A percentile compares a stretch with the other conserved stretches of the same genome.
Conservation (phyloP, 1,140 invertebrate genomes). For the Anoplophora glabripennis region DNA sequence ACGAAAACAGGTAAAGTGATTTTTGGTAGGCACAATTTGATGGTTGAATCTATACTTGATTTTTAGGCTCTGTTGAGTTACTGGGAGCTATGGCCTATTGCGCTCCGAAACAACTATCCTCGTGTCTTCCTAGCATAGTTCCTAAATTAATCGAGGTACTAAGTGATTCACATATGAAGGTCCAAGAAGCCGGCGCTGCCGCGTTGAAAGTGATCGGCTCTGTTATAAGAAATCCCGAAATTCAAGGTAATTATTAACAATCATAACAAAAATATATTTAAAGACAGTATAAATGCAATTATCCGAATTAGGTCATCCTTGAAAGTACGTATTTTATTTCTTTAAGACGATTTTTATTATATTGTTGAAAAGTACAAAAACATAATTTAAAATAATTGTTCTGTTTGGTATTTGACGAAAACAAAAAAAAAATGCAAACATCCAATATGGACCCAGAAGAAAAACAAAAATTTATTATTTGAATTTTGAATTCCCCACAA, state of each 20-base stretch:
- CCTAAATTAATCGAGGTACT: conserved; percentile 97
- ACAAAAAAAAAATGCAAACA: too few relatives aligned
- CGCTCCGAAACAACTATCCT: conserved; percentile 96
- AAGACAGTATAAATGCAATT: too few relatives aligned
- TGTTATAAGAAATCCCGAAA: conserved; percentile 98
- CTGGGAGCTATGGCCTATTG: conserved; percentile 97
- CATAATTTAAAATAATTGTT: too few relatives aligned
- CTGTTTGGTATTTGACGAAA: too few relatives aligned
- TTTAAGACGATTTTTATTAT: too few relatives aligned
- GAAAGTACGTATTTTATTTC: too few relatives aligned
- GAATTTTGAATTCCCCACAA: too few relatives aligned
- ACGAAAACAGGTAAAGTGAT: conserved; percentile 82
- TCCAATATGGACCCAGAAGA: too few relatives aligned
- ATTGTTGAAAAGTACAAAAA: too few relatives aligned
- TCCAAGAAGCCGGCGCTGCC: conserved; percentile 94
- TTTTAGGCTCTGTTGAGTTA: conserved; percentile 87
- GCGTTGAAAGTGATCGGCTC: conserved; percentile 96
- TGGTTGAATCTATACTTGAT: conserved; percentile 11
- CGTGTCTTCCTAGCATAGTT: conserved; percentile 95
- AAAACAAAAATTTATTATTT: too few relatives aligned
- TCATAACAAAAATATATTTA: background rate
- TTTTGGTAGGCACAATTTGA: too few relatives aligned
- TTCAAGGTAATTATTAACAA: conserved; percentile 67
- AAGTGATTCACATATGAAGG: conserved; percentile 96
- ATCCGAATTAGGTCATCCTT: too few relatives aligned